A percentile compares a stretch with the other conserved stretches of the same genome.
Evolutionary conservation across 2,113 vertebrate genomes (phyloP).

Genomic region (Pipra filicauda): DNA sequence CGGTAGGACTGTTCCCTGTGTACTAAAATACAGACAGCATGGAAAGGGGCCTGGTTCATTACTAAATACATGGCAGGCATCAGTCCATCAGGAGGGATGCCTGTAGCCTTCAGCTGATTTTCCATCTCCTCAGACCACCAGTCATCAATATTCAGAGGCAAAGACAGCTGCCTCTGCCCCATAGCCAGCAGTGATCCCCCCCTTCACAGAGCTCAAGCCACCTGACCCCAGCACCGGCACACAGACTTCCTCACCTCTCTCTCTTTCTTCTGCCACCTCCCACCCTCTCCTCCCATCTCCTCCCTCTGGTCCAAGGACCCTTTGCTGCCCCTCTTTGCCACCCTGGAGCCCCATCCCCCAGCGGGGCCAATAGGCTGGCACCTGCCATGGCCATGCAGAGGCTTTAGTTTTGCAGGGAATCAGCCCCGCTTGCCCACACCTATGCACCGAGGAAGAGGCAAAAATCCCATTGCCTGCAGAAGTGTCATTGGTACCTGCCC

Average conservation of each 20-base stretch:
- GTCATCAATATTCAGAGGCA: neutral
- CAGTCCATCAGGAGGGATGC: neutral
- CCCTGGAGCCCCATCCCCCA: fast-evolving
- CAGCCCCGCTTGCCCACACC: fast-evolving
- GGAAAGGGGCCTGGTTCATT: neutral
- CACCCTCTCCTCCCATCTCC: fast-evolving
- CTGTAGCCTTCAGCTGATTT: neutral
- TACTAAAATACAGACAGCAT: neutral
- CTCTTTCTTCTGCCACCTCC: neutral
- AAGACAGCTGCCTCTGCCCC: neutral
- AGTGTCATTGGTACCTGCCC: neutral
- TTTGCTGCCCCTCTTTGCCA: neutral
- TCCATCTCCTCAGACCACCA: neutral
- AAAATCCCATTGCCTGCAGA: neutral
- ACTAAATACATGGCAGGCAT: neutral
- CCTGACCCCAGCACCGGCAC: neutral
- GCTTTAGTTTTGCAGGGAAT: neutral
- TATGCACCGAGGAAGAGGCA: neutral
- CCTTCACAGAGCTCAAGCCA: fast-evolving
- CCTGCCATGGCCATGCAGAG: fast-evolving
- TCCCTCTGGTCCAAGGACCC: fast-evolving
- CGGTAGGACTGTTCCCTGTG: neutral
- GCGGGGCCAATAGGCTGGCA: fast-evolving
- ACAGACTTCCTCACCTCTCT: neutral
- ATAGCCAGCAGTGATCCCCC: fast-evolving